phyloP scores from a whole-genome alignment of 2,113 vertebrate genomes.

The Poeciliopsis turrubarensis region DNA sequence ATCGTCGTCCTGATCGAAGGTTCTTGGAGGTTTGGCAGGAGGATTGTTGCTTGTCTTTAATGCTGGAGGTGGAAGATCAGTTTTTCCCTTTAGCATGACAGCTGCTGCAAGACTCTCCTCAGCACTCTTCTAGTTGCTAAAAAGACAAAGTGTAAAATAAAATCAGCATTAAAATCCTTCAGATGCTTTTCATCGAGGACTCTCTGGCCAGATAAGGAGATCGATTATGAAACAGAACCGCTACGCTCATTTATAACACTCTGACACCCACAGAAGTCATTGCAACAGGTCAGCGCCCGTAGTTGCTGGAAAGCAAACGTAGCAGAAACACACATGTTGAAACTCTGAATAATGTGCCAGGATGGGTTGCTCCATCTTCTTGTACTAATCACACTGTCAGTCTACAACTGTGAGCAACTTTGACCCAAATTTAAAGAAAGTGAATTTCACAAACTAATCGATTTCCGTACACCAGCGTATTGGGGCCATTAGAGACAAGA shows the following conservation, averaged over 20 bases:
- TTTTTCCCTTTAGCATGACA: slow-evolving; percentile 24
- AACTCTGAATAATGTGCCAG: slow-evolving; percentile 44
- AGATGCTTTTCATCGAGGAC: not conserved
- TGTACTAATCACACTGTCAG: not conserved
- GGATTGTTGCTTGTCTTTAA: not conserved
- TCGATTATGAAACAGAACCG: slow-evolving; percentile 5
- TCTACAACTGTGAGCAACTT: not conserved
- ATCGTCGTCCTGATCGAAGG: not conserved
- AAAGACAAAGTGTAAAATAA: slow-evolving; percentile 18
- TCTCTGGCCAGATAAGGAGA: not conserved
- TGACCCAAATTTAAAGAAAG: slow-evolving; percentile 1
- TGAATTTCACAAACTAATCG: not conserved
- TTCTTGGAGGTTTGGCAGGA: not conserved
- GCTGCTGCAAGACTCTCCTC: slow-evolving; percentile 10
- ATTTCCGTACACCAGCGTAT: too few species aligned
- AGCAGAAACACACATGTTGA: slow-evolving; percentile 34
- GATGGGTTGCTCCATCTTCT: slow-evolving; percentile 22
- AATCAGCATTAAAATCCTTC: slow-evolving; percentile 2
- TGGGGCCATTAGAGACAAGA: too few species aligned
- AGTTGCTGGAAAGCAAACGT: not conserved
- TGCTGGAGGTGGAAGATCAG: not conserved
- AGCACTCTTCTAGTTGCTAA: slow-evolving; percentile 47
- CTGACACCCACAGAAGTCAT: slow-evolving; percentile 24
- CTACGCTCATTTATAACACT: slow-evolving; percentile 50
- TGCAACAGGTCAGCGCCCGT: slow-evolving; percentile 49